phyloP scores from a whole-genome alignment of 2,113 vertebrate genomes.

The Phocoena sinus region DNA sequence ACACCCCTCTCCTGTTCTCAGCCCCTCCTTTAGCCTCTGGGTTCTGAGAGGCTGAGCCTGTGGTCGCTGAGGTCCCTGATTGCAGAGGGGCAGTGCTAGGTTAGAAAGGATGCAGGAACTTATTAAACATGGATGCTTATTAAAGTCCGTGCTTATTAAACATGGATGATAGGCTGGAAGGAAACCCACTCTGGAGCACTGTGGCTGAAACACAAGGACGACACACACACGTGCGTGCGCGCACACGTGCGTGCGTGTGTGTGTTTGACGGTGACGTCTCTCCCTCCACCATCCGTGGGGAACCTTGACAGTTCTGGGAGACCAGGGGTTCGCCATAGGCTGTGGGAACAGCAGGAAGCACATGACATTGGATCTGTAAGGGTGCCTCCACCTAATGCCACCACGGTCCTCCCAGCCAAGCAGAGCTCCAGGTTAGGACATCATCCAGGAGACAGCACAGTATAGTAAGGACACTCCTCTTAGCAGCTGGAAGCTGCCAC shows the following conservation, averaged over 20 bases:
- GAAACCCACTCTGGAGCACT: neutral
- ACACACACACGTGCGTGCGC: fast-evolving
- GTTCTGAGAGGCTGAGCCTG: neutral
- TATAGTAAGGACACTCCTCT: neutral
- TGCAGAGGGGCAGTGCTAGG: no score
- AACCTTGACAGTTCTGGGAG: neutral
- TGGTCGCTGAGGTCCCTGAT: neutral
- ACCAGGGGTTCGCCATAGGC: neutral
- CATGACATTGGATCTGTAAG: neutral
- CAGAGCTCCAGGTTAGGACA: neutral
- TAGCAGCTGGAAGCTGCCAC: neutral
- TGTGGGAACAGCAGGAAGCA: neutral
- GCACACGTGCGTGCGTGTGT: fast-evolving
- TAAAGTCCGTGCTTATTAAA: neutral
- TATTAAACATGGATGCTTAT: neutral
- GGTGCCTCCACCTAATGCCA: neutral
- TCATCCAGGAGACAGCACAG: neutral
- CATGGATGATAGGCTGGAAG: neutral
- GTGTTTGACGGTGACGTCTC: no score
- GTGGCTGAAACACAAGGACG: neutral
- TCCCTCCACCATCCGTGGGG: neutral
- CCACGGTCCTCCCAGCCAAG: neutral
- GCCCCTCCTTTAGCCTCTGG: neutral
- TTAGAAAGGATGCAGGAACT: neutral
- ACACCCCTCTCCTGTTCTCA: neutral